Base-by-base conservation (phyloP, 2,797 vertebrate genomes). In the Coracias cyanogaster region DNA sequence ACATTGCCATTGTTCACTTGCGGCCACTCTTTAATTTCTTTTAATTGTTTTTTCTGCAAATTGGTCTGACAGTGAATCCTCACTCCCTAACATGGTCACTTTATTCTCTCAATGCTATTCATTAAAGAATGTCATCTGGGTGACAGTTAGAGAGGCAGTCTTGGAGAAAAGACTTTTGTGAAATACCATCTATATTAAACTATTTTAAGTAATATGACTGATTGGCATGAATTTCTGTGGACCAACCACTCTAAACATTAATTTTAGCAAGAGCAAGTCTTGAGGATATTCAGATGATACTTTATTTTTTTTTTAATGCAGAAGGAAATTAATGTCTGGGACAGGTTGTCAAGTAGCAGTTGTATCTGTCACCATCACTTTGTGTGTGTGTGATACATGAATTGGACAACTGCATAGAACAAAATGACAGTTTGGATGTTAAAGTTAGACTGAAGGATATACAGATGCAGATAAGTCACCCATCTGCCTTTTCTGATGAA, bases 241-340 rank as follows among this genome's bases (percentile, higher is more conserved):
- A 71, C 51, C 29, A 69, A 26, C 16, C 21, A 48, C 37, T 78
- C 43, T 25, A 61, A 69, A 61, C 2, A 2, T 61, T 86, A 90
- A 89, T 91, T 86, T 89, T 81, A 74, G 49, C 28, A 71, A 84
- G 24, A 83, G 21, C 15, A 74, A 43, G 79, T 78, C 65, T 61
- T 39, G 41, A 92, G 46, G 54, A 80, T 86, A 80, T 78, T 78
- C 84, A 93, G 24, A 67, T 83, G 66, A 57, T 31, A 31, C 9
- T 46, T 46, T 46, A 45, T 31, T 28, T 26, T 61, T 87, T 69
- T 82, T 64, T 90, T 62, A 37, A 65, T 64, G 55, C 45, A 86
- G 49, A 60, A 82, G 78, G 83, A 96, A 96, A 96, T 92, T 64
- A 85, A 89, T 70, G 64, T 74, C 66, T 86, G 86, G 84, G 57